Evolutionary conservation across 1,140 invertebrate genomes (phyloP).

Genomic region (Eulimnadia texana): DNA sequence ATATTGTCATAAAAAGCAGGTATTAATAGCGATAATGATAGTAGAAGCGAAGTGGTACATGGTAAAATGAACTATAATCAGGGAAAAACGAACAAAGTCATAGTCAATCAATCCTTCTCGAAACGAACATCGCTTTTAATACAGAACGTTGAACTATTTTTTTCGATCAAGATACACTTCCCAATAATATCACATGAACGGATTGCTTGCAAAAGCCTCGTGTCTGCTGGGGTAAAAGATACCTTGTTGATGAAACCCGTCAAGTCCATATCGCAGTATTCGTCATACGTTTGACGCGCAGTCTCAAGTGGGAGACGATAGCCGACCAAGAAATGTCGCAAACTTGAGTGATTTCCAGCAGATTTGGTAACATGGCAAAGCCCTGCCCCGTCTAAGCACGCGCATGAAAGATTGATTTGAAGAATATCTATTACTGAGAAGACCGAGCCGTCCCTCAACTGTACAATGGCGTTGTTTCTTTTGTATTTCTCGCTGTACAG

Average conservation of each 20-base stretch:
- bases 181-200: not conserved
- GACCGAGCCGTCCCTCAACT: not conserved
- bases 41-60: no score
- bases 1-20: no score
- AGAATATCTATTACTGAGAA: not conserved
- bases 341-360: not conserved
- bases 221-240: not conserved
- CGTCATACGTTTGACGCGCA: not conserved
- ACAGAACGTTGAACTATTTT: no score
- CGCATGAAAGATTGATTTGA: not conserved
- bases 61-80: no score
- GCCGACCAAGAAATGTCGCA: not conserved
- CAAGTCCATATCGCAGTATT: not conserved
- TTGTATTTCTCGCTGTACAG: not conserved
- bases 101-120: no score
- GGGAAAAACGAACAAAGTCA: no score
- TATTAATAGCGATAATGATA: no score
- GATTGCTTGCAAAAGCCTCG: not conserved
- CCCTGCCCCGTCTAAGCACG: not conserved
- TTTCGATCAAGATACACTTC: not conserved
- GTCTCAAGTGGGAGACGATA: not conserved
- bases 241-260: not conserved
- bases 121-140: no score
- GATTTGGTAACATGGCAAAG: not conserved
- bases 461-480: conserved; percentile 8